Base-by-base conservation (phyloP, 1,140 invertebrate genomes). In the Aradophagus sp. region DNA sequence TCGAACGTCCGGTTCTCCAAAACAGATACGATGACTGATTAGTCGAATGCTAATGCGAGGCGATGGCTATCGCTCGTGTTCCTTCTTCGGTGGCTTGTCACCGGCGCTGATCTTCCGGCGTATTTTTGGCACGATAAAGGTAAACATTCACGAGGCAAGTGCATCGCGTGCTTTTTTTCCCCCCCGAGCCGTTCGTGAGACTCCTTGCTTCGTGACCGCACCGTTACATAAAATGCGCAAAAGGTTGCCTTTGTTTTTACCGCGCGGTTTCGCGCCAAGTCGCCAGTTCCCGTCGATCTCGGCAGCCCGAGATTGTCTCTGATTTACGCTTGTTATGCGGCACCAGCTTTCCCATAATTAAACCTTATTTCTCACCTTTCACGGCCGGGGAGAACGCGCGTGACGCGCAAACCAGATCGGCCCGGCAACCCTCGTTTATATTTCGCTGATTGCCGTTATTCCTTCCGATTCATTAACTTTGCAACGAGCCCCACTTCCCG, bases 401-500 rank as follows among this genome's bases (percentile, higher is more conserved):
- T 82, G 82, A 83, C 79, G 70, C 53, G 80, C 80, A 80, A 80
- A 72, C 78, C 62, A 76, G 77, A 77, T 74, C 59, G 68, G 44
- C 50, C 12, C 56, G 67, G 72, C 75, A 76, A 79, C 74, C 77
- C 77, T 83, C 80, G 80, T 83, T 84, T 83, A 83, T 83, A 84
- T 83, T 84, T 85, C 68, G 79, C 79, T 84, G 82, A 85, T 85
- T 84, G 82, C 77, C 78, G 75, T 82, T 82, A 84, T 83, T 84
- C 78, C 79, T 82, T 83, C 76, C 80, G 77, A 82, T 83, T 84
- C 83, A 83, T 83, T 85, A 83, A 82, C 68, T 80, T 73, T 42
- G 59, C 59, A 53, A 65, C 55, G 53, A 59, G 45, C 38, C 45
- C 20, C 27, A 32, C 50, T 71, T 61, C 53, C 62, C 61, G 62